phyloP scores from a whole-genome alignment of 2,113 vertebrate genomes.

The Ceratotherium simum region DNA sequence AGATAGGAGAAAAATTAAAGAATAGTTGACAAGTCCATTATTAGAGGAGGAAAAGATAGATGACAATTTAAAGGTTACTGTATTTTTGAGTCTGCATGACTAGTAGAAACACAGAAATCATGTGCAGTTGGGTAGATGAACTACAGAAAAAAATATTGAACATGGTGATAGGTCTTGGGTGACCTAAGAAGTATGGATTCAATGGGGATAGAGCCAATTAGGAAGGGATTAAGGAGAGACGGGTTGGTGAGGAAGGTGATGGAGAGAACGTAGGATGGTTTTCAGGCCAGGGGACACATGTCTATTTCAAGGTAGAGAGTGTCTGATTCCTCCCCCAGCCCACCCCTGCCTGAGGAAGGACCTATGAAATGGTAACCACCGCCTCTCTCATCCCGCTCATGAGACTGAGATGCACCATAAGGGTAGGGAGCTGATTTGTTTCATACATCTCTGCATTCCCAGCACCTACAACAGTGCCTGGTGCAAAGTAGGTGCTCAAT shows the following conservation, averaged over 20 bases:
- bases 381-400: background rate
- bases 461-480: background rate
- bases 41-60: background rate
- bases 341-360: background rate
- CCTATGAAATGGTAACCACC: background rate
- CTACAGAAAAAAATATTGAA: background rate
- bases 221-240: background rate
- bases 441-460: background rate
- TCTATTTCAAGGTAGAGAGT: background rate
- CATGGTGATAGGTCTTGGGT: background rate
- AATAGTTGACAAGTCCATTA: background rate
- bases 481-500: background rate
- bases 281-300: background rate
- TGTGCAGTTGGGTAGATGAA: background rate
- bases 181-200: background rate
- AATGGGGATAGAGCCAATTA: background rate
- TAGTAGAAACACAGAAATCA: background rate
- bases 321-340: background rate
- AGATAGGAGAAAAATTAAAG: background rate
- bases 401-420: background rate
- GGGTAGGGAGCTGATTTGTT: background rate
- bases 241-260: background rate
- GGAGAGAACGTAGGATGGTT: background rate
- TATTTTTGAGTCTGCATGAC: background rate
- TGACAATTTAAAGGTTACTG: background rate